Conservation (phyloP, 2,113 vertebrate genomes). For the Coptodon rendalli region DNA sequence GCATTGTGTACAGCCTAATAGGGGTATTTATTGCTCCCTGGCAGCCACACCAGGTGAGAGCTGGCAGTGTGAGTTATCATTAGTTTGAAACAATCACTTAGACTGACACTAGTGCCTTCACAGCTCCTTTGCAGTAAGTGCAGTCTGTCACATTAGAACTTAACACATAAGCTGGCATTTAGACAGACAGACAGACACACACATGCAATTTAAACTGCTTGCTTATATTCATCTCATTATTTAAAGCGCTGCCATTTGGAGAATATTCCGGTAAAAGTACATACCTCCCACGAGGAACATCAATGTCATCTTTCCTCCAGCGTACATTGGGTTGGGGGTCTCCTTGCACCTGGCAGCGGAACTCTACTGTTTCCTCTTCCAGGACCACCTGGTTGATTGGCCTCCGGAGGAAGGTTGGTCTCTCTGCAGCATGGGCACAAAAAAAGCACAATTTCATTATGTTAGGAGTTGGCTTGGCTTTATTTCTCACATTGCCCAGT, state of each 20-base stretch:
- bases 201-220: not conserved
- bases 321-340: conserved; percentile 92
- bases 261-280: not conserved
- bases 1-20: conserved; percentile 12
- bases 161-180: not conserved
- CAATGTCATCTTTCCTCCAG: conserved; percentile 92
- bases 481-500: not conserved
- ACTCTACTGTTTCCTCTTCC: conserved; percentile 92
- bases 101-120: not conserved
- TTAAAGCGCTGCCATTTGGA: not conserved
- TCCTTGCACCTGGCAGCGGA: conserved; percentile 94
- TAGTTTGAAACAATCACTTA: conserved; percentile 24
- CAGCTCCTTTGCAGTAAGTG: not conserved
- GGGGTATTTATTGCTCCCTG: conserved; percentile 1
- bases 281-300: conserved; percentile 91
- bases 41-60: conserved; percentile 11
- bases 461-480: not conserved
- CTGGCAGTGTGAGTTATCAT: conserved; percentile 12
- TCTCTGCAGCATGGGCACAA: conserved; percentile 71
- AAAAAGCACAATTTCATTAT: not conserved
- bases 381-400: conserved; percentile 98
- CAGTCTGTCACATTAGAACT: conserved; percentile 16
- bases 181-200: not conserved
- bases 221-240: not conserved
- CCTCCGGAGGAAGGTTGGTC: conserved; percentile 89